Conservation (phyloP, 1,140 invertebrate genomes). For the Dendrolimus punctatus region DNA sequence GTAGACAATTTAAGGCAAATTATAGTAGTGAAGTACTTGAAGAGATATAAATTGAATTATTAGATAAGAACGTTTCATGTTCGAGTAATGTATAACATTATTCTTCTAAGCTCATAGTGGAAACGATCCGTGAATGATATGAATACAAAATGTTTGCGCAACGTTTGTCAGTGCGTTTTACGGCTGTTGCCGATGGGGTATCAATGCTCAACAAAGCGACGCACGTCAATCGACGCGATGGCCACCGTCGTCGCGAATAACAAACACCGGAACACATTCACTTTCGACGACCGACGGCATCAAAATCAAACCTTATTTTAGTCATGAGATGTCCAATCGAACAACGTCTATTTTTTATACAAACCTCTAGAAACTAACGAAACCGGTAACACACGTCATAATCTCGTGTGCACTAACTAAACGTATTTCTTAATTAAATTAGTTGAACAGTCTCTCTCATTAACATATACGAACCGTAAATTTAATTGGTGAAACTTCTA, state of each 20-base stretch:
- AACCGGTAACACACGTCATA: conserved; percentile 8
- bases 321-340: conserved; percentile 15
- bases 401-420: conserved; percentile 1
- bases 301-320: conserved; percentile 21
- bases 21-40: too few relatives aligned
- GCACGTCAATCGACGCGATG: conserved; percentile 34
- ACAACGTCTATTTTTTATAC: conserved; percentile 18
- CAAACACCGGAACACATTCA: conserved; percentile 59
- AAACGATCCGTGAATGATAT: neutral
- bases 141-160: conserved; percentile 11
- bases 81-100: too few relatives aligned
- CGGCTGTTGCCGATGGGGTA: conserved; percentile 17
- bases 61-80: too few relatives aligned
- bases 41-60: too few relatives aligned
- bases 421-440: conserved; percentile 7
- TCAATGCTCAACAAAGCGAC: conserved; percentile 30
- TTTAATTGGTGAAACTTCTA: conserved; percentile 16
- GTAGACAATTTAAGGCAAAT: too few relatives aligned
- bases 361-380: conserved; percentile 17
- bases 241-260: conserved; percentile 38
- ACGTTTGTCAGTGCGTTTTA: conserved; percentile 12
- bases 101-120: neutral
- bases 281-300: conserved; percentile 52
- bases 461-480: conserved; percentile 5
- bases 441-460: conserved; percentile 8